These are phyloP conservation scores for Agelaius tricolor DNA, from an alignment of 2,113 vertebrate genomes.

Conservation along the genomic window DNA sequence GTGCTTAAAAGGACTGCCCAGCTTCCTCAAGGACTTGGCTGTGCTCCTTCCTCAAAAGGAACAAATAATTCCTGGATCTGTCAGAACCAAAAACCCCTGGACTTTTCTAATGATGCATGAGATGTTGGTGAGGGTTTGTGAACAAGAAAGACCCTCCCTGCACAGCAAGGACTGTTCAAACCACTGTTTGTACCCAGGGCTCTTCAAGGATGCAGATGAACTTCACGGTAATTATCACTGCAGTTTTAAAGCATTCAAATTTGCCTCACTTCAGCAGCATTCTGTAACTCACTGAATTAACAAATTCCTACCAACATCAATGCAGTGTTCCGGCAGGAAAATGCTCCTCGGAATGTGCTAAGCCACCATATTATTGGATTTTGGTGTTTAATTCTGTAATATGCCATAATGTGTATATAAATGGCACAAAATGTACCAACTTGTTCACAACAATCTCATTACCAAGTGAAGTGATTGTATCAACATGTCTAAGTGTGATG, in stretches of 20 bases:
- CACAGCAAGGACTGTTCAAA: not conserved
- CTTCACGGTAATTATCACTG: not conserved
- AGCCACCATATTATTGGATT: conserved; percentile 1
- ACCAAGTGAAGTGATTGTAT: conserved; percentile 7
- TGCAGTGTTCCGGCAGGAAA: not conserved
- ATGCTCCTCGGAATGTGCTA: not conserved
- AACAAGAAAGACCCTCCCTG: not conserved
- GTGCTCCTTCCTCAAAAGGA: not conserved
- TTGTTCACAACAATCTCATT: not conserved
- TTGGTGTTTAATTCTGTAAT: conserved; percentile 17
- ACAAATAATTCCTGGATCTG: not conserved
- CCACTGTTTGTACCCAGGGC: not conserved
- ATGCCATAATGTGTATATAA: not conserved
- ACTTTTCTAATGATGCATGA: not conserved
- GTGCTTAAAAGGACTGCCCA: not conserved
- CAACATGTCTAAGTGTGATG: not conserved
- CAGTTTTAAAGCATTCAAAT: not conserved
- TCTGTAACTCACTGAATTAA: not conserved
- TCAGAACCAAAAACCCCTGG: not conserved
- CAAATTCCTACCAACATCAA: not conserved
- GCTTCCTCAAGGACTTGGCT: not conserved
- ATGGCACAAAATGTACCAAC: conserved; percentile 29
- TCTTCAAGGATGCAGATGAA: not conserved
- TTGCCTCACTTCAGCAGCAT: not conserved
- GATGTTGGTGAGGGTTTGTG: not conserved